Percentiles rank a stretch among this genome's conserved stretches.
These are phyloP conservation scores for Leptinotarsa undecemlineata DNA, from an alignment of 1,140 invertebrate genomes.

Conservation along the genomic window DNA sequence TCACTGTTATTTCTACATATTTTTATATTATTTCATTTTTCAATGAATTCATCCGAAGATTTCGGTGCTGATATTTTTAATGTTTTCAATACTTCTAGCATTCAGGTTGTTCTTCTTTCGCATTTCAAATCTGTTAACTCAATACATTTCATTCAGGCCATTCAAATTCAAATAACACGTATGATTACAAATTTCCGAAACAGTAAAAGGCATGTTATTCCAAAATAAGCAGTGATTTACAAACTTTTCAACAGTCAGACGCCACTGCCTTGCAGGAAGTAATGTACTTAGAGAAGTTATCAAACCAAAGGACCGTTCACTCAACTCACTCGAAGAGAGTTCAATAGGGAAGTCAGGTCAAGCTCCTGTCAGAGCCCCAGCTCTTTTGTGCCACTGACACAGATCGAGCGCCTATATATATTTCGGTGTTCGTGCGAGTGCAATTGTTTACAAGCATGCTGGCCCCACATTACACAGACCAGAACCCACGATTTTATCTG, in stretches of 20 bases:
- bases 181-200: too few species aligned
- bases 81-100: too few species aligned
- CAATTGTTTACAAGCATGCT: conserved; percentile 36
- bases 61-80: too few species aligned
- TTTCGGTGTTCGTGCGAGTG: conserved; percentile 32
- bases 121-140: too few species aligned
- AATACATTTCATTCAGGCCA: too few species aligned
- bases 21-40: too few species aligned
- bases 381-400: conserved; percentile 31
- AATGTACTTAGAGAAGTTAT: neutral
- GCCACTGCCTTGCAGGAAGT: neutral
- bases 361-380: conserved; percentile 19
- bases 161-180: too few species aligned
- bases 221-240: too few species aligned
- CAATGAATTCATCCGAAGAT: too few species aligned
- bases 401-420: conserved; percentile 36
- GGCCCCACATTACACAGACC: conserved; percentile 27
- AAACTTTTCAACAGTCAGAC: neutral
- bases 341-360: conserved; percentile 34
- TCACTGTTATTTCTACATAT: too few species aligned
- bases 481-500: conserved; percentile 26
- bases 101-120: too few species aligned
- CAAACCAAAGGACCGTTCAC: neutral
- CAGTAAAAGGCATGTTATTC: too few species aligned
- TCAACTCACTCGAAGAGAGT: conserved; percentile 28